These are phyloP conservation scores for Teleiodes luculella DNA, from an alignment of 2,888 invertebrate species.

Conservation along the genomic window DNA sequence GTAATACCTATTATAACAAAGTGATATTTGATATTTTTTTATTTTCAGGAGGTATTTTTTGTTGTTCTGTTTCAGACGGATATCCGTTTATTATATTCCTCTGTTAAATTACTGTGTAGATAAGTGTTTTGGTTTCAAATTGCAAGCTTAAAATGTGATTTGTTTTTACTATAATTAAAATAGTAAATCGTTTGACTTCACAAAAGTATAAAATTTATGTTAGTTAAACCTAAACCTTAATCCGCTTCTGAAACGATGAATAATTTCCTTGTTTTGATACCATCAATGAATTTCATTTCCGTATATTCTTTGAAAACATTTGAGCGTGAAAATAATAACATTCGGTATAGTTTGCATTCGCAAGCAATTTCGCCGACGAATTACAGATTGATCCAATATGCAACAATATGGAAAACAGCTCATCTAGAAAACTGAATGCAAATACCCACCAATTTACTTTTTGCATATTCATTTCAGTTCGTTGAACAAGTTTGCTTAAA, in stretches of 20 bases:
- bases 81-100: too few species aligned
- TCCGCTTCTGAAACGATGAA: background rate
- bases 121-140: too few species aligned
- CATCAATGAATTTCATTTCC: constrained; percentile 27
- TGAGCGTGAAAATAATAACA: constrained; percentile 7
- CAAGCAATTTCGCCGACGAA: background rate
- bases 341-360: constrained; percentile 3
- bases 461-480: constrained; percentile 10
- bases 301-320: constrained; percentile 21
- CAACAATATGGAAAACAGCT: constrained; percentile 4
- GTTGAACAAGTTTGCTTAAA: background rate
- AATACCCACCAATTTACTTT: constrained; percentile 16
- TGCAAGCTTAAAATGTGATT: too few species aligned
- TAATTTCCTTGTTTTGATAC: constrained; percentile 23
- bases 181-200: too few species aligned
- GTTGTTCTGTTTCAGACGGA: too few species aligned
- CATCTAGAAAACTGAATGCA: constrained; percentile 3
- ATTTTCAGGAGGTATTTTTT: too few species aligned
- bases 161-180: too few species aligned
- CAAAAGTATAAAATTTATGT: too few species aligned
- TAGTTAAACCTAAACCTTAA: too few species aligned
- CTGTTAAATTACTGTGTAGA: too few species aligned
- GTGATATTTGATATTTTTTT: too few species aligned
- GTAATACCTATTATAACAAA: too few species aligned
- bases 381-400: constrained; percentile 2